Evolutionary conservation across 2,888 invertebrate species (phyloP).

Genomic region (Nysson spinosus): DNA sequence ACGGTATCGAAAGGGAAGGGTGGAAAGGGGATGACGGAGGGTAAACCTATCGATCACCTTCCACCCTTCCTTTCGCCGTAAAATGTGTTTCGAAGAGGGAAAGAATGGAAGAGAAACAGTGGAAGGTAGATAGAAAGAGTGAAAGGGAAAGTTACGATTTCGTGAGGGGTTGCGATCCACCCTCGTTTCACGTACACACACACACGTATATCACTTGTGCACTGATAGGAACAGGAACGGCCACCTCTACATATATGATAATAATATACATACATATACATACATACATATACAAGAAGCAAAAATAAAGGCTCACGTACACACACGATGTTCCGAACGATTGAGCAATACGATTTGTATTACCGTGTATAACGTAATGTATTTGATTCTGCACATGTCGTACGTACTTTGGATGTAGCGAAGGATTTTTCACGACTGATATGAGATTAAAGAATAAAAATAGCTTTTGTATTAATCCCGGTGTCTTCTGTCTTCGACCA

Average conservation of each 20-base stretch:
- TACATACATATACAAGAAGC: slow-evolving; percentile 10
- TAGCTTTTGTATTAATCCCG: slow-evolving; percentile 59
- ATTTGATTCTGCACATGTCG: slow-evolving; percentile 65
- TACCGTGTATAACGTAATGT: slow-evolving; percentile 64
- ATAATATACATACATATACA: slow-evolving; percentile 10
- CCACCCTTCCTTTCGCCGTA: slow-evolving; percentile 42
- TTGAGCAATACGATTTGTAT: slow-evolving; percentile 64
- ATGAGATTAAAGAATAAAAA: slow-evolving; percentile 65
- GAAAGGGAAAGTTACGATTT: slow-evolving; percentile 46
- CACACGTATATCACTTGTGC: slow-evolving; percentile 30
- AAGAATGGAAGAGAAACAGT: no score
- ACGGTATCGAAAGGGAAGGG: background rate
- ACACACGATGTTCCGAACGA: slow-evolving; percentile 61
- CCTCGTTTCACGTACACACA: slow-evolving; percentile 13
- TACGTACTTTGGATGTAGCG: slow-evolving; percentile 64
- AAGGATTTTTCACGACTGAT: slow-evolving; percentile 66
- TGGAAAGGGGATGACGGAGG: slow-evolving; percentile 2
- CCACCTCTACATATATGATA: background rate
- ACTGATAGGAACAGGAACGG: slow-evolving; percentile 12
- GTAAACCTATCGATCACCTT: slow-evolving; percentile 51
- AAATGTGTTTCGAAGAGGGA: slow-evolving; percentile 35
- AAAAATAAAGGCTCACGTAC: slow-evolving; percentile 41
- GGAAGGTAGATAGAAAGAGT: no score
- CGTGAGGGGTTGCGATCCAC: background rate
- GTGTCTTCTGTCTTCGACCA: slow-evolving; percentile 5